phyloP scores from a whole-genome alignment of 1,140 invertebrate species.

The Zaprionus camerounensis region DNA sequence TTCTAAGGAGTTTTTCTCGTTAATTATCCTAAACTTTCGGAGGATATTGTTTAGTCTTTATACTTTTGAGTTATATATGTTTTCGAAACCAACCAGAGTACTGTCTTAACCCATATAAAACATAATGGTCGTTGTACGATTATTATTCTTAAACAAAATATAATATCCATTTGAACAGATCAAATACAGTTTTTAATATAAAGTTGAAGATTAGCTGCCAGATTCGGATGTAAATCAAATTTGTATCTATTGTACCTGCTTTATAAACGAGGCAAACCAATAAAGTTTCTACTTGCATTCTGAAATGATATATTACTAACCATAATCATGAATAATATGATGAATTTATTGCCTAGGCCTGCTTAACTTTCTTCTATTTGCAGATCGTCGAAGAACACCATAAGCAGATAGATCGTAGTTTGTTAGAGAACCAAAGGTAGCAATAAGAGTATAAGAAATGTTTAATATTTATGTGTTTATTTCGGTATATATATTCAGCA shows the following conservation, averaged over 20 bases:
- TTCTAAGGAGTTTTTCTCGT: slow-evolving; percentile 2
- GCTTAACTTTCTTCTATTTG: slow-evolving; percentile 32
- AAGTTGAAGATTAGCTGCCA: neutral
- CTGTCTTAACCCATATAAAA: neutral
- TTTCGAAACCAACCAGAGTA: slow-evolving; percentile 4
- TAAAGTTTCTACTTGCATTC: slow-evolving; percentile 15
- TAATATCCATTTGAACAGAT: neutral
- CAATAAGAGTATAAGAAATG: too few species aligned
- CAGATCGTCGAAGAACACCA: slow-evolving; percentile 77
- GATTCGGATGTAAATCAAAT: neutral
- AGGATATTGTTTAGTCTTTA: slow-evolving; percentile 10
- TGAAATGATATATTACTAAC: neutral
- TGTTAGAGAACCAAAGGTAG: slow-evolving; percentile 76
- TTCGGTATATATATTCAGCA: too few species aligned
- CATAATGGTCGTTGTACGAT: slow-evolving; percentile 16
- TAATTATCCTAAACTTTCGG: neutral
- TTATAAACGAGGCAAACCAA: slow-evolving; percentile 10
- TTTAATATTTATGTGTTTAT: too few species aligned
- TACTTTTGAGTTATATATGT: slow-evolving; percentile 11
- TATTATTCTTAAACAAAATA: neutral
- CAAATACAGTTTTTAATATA: neutral
- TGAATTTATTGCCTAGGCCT: too few species aligned
- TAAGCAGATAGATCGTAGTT: slow-evolving; percentile 76
- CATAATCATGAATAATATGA: neutral
- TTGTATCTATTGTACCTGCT: slow-evolving; percentile 19